Evolutionary conservation across 2,113 vertebrate genomes (phyloP), one percentile per base, ranked within the genome.

Genomic region (Entelurus aequoreus): DNA sequence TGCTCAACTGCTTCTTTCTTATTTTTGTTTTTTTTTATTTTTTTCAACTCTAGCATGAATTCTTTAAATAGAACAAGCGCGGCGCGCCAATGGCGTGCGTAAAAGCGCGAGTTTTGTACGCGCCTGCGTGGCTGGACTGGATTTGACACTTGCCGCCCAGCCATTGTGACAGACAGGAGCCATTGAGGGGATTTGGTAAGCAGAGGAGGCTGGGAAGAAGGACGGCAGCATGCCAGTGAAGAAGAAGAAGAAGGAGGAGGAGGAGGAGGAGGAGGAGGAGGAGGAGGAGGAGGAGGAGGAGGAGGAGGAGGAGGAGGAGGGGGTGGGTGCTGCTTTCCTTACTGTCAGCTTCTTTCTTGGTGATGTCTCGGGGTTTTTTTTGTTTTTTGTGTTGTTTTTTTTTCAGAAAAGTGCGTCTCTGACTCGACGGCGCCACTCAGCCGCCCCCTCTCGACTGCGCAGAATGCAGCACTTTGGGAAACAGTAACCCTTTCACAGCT

Each of bases 401-500:
- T 19, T 11, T 19, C 40, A 88, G 88, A 91, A 28, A 90, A 86
- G 84, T 87, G 83, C 88, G 88, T 87, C 87, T 87, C 84, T 90
- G 89, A 88, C 88, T 91, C 88, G 75, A 79, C 88, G 90, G 91
- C 92, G 90, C 91, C 92, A 92, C 89, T 89, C 84, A 87, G 90
- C 90, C 88, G 90, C 90, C 88, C 90, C 88, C 90, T 90, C 88
- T 90, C 88, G 86, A 91, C 87, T 84, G 90, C 80, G 77, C 88
- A 90, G 90, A 91, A 91, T 89, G 91, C 88, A 88, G 89, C 88
- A 85, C 89, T 88, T 89, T 90, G 89, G 83, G 81, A 87, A 90
- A 89, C 87, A 90, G 84, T 92, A 89, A 89, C 89, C 91, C 91
- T 88, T 91, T 91, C 88, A 46, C 42, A 90, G 87, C 80, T 81